phyloP scores from a whole-genome alignment of 64 coral and sea anemone species.

The Pachyseris speciosa region DNA sequence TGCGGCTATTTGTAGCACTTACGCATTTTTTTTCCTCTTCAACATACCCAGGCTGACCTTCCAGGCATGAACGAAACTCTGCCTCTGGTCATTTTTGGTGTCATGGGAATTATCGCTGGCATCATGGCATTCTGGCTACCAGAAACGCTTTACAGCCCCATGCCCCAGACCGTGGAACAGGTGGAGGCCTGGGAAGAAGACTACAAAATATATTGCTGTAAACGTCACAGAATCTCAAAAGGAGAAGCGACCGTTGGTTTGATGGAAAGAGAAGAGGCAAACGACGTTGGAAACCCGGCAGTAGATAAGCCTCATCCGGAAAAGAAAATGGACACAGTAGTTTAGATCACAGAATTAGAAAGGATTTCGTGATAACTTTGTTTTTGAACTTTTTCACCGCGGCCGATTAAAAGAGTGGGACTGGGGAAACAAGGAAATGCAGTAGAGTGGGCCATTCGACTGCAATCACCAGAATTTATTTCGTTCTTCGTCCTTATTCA shows the following conservation, averaged over 20 bases:
- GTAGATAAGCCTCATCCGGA: neutral
- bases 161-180: slow-evolving; percentile 88
- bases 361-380: too few relatives aligned
- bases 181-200: slow-evolving; percentile 82
- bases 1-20: neutral
- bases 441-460: too few relatives aligned
- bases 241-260: neutral
- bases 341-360: neutral
- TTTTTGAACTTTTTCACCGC: neutral
- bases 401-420: too few relatives aligned
- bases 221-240: neutral
- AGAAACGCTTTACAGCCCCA: slow-evolving; percentile 77
- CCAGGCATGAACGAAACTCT: slow-evolving; percentile 69
- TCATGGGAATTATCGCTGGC: slow-evolving; percentile 62
- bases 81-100: slow-evolving; percentile 85
- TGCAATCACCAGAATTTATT: too few relatives aligned
- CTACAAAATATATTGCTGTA: slow-evolving; percentile 65
- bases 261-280: neutral
- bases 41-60: slow-evolving; percentile 71
- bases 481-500: too few relatives aligned
- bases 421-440: too few relatives aligned
- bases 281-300: neutral
- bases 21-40: neutral
- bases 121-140: slow-evolving; percentile 82
- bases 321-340: neutral